These are phyloP conservation scores for Gymnoscopelus microlampas DNA, from an alignment of 2,797 vertebrate genomes.

Conservation along the genomic window DNA sequence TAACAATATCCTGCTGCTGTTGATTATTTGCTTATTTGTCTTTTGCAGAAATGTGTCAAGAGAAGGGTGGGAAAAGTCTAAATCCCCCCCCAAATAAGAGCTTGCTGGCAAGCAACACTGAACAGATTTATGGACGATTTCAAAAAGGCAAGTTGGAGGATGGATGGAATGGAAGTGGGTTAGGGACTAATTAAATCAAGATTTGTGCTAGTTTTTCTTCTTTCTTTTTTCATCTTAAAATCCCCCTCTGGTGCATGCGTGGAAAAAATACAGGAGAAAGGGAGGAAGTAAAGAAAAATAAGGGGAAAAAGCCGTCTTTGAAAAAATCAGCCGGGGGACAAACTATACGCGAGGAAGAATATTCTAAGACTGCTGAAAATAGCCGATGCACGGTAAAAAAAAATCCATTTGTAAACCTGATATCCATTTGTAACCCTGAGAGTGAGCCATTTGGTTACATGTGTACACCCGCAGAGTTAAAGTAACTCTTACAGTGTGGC, in stretches of 20 bases:
- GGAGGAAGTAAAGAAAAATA: constrained; percentile 16
- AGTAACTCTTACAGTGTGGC: not conserved
- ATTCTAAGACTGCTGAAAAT: constrained; percentile 24
- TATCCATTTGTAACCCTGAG: too few relatives aligned
- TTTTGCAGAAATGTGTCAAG: constrained; percentile 41
- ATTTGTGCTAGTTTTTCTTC: constrained; percentile 32
- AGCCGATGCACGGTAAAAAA: not conserved
- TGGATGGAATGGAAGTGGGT: constrained; percentile 27
- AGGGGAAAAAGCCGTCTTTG: constrained; percentile 28
- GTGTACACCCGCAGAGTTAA: too few relatives aligned
- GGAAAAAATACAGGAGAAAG: constrained; percentile 31
- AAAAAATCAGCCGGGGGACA: constrained; percentile 3
- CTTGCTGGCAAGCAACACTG: constrained; percentile 42
- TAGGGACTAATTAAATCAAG: constrained; percentile 58
- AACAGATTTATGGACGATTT: constrained; percentile 57
- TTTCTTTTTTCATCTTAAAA: constrained; percentile 29
- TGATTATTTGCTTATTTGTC: constrained; percentile 42
- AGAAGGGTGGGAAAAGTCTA: constrained; percentile 14
- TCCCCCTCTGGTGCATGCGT: constrained; percentile 25
- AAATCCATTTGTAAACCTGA: too few relatives aligned
- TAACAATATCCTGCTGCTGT: constrained; percentile 38
- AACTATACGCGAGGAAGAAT: constrained; percentile 7
- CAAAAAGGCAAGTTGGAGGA: constrained; percentile 30
- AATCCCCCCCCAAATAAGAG: constrained; percentile 3
- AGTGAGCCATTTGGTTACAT: too few relatives aligned